These are phyloP conservation scores for Nothocercus julius DNA, from an alignment of 2,113 vertebrate genomes.

Conservation along the genomic window DNA sequence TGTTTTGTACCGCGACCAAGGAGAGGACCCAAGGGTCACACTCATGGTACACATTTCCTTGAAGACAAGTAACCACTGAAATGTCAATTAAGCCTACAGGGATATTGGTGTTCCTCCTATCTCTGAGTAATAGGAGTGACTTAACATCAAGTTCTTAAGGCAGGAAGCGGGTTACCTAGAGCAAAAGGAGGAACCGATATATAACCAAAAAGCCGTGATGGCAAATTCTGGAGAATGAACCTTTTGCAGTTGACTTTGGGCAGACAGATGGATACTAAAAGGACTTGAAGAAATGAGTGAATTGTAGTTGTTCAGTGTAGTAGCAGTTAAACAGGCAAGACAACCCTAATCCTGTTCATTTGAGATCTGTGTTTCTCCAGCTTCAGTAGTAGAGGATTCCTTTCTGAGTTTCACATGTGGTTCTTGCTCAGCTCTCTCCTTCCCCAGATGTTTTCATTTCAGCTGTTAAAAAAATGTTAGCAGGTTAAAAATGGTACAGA, in stretches of 20 bases:
- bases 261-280: background rate
- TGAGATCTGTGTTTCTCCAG: background rate
- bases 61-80: background rate
- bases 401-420: background rate
- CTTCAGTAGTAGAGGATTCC: background rate
- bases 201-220: background rate
- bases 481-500: slow-evolving; percentile 57
- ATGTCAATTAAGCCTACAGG: fast-evolving
- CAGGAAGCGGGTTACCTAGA: background rate
- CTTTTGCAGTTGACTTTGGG: background rate
- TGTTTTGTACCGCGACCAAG: background rate
- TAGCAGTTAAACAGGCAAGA: background rate
- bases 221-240: background rate
- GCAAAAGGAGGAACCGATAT: background rate
- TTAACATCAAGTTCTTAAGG: background rate
- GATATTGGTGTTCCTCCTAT: fast-evolving
- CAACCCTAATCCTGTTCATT: background rate
- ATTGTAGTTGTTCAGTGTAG: background rate
- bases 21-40: background rate
- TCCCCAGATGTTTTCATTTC: slow-evolving; percentile 65
- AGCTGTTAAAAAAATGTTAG: slow-evolving; percentile 12
- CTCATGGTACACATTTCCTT: background rate
- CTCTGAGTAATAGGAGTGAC: background rate
- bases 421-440: slow-evolving; percentile 36
- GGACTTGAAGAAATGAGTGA: background rate